Evolutionary conservation across 2,888 invertebrate genomes (phyloP).

Genomic region (Ectemnius cavifrons): DNA sequence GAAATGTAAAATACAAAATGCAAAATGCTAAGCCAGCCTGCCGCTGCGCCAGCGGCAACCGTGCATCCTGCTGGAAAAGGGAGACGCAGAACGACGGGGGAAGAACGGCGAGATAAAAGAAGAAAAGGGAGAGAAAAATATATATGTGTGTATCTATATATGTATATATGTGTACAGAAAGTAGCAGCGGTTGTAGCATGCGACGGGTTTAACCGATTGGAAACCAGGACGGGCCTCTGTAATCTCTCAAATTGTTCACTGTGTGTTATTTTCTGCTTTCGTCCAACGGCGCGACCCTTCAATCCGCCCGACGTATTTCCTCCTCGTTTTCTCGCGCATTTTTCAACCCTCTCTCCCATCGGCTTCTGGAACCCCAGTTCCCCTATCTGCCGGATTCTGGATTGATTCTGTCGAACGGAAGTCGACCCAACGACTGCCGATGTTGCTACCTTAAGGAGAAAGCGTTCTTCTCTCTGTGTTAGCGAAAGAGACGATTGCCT

Average conservation of each 20-base stretch:
- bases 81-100: not conserved
- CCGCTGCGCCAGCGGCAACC: constrained; percentile 13
- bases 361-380: constrained; percentile 8
- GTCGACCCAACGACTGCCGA: not conserved
- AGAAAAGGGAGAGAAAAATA: constrained; percentile 23
- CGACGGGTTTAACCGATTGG: constrained; percentile 65
- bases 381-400: too few species aligned
- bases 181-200: constrained; percentile 12
- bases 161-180: constrained; percentile 21
- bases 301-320: constrained; percentile 22
- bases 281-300: constrained; percentile 27
- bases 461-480: too few species aligned
- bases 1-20: constrained; percentile 69
- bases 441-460: too few species aligned
- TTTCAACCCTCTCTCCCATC: constrained; percentile 14
- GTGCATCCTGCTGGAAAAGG: not conserved
- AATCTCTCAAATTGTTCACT: constrained; percentile 71
- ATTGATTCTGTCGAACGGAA: constrained; percentile 1
- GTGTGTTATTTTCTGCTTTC: constrained; percentile 64
- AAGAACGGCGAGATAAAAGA: constrained; percentile 21
- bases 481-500: too few species aligned
- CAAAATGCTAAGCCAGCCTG: constrained; percentile 63
- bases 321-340: constrained; percentile 36
- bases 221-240: constrained; percentile 66
- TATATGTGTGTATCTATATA: constrained; percentile 22